Conservation (phyloP, 2,113 vertebrate species). For the Odontesthes bonariensis region DNA sequence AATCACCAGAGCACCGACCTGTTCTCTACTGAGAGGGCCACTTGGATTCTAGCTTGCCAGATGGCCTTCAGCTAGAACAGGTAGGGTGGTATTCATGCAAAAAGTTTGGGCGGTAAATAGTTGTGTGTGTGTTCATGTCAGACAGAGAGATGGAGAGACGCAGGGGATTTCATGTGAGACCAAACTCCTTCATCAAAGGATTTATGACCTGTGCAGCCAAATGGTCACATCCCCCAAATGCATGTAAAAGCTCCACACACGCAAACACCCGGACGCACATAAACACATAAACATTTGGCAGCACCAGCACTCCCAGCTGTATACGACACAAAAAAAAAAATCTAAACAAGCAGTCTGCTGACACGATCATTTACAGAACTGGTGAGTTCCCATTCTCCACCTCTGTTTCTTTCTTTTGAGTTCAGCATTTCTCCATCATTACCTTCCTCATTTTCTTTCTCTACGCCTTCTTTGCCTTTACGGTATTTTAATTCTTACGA, state of each 20-base stretch:
- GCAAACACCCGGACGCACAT: conserved; percentile 30
- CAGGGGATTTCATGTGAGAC: conserved; percentile 46
- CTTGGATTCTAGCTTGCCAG: conserved; percentile 37
- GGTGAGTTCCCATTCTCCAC: conserved; percentile 39
- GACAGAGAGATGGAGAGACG: conserved; percentile 4
- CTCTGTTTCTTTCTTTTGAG: conserved; percentile 16
- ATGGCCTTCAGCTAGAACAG: conserved; percentile 35
- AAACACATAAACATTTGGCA: conserved; percentile 39
- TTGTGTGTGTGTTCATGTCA: conserved; percentile 3
- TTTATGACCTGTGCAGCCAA: conserved; percentile 73
- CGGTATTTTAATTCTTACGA: not conserved
- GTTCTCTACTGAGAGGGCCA: conserved; percentile 47
- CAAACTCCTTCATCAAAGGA: conserved; percentile 74
- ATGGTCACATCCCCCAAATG: conserved; percentile 72
- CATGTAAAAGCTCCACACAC: conserved; percentile 56
- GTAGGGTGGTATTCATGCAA: conserved; percentile 30
- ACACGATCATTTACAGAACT: conserved; percentile 57
- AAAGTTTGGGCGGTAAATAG: conserved; percentile 19
- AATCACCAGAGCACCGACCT: conserved; percentile 42
- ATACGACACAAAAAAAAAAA: conserved; percentile 5
- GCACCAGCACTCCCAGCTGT: conserved; percentile 51
- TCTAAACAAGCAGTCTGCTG: conserved; percentile 58
- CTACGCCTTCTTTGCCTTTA: conserved; percentile 24
- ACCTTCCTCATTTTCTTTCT: not conserved
- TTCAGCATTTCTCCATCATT: conserved; percentile 48